Conservation (phyloP, 2,888 invertebrate genomes). For the Stegana nigrithorax region DNA sequence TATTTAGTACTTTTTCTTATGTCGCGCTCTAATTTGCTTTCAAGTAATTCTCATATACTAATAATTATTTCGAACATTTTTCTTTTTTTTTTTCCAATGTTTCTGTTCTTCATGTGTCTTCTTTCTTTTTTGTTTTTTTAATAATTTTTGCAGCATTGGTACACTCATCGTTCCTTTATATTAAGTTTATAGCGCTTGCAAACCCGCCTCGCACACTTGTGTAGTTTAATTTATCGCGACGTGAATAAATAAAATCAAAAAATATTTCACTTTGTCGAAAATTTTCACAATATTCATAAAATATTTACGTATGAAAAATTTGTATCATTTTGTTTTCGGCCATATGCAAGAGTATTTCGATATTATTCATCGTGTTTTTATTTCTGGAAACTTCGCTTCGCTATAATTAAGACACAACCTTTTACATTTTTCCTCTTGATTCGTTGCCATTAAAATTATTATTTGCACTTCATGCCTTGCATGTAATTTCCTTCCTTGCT, state of each 20-base stretch:
- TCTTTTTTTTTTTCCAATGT: neutral
- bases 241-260: conserved; percentile 11
- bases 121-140: conserved; percentile 6
- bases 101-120: neutral
- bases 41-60: no score
- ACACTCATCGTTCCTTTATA: no score
- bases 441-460: no score
- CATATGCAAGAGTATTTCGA: neutral
- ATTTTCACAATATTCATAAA: neutral
- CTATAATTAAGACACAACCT: conserved; percentile 44
- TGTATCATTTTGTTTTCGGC: neutral
- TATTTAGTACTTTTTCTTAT: no score
- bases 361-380: conserved; percentile 43
- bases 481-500: conserved; percentile 33
- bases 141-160: conserved; percentile 6
- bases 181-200: no score
- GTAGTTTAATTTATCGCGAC: neutral
- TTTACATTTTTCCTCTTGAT: conserved; percentile 48
- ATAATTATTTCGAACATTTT: no score
- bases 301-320: neutral
- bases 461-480: conserved; percentile 29
- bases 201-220: neutral
- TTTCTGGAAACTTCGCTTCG: conserved; percentile 28
- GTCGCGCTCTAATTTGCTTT: no score
- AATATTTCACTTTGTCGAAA: conserved; percentile 5